Evolutionary conservation across 2,888 invertebrate species (phyloP).

Genomic region (Acronicta aceris): DNA sequence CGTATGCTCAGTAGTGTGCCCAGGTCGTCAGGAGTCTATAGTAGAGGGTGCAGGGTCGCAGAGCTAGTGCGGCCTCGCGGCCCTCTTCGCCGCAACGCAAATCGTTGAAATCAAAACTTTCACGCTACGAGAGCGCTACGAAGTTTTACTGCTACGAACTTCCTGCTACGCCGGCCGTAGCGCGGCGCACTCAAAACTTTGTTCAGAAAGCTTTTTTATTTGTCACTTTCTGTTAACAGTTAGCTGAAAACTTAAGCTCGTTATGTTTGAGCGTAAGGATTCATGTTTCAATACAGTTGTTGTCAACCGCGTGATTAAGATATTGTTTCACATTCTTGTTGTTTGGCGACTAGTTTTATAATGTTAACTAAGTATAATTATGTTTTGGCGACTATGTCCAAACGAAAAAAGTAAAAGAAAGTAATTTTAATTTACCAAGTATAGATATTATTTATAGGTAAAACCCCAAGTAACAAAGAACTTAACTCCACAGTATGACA

Average conservation of each 20-base stretch:
- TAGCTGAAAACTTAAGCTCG: slow-evolving; percentile 76
- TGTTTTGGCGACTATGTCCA: not conserved
- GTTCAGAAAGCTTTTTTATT: slow-evolving; percentile 87
- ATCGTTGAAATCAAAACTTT: slow-evolving; percentile 90
- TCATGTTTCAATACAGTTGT: slow-evolving; percentile 62
- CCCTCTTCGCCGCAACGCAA: slow-evolving; percentile 87
- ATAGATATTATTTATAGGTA: not conserved
- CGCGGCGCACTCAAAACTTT: slow-evolving; percentile 87
- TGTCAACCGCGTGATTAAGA: slow-evolving; percentile 58
- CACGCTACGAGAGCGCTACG: slow-evolving; percentile 89
- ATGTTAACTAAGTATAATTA: not conserved
- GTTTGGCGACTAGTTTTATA: slow-evolving; percentile 14
- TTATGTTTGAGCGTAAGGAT: slow-evolving; percentile 65
- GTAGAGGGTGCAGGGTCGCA: slow-evolving; percentile 77
- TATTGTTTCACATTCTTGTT: slow-evolving; percentile 36
- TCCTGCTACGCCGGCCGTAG: slow-evolving; percentile 87
- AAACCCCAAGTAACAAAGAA: slow-evolving; percentile 9
- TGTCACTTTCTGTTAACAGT: slow-evolving; percentile 87
- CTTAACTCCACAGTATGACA: slow-evolving; percentile 39
- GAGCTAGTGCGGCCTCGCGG: slow-evolving; percentile 84
- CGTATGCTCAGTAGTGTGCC: slow-evolving; percentile 16
- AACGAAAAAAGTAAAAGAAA: slow-evolving; percentile 3
- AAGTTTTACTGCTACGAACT: slow-evolving; percentile 89
- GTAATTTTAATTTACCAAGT: not conserved
- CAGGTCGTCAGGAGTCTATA: slow-evolving; percentile 31